Percentiles rank a stretch among this genome's conserved stretches.
These are phyloP conservation scores for Microdon myrmicae DNA, from an alignment of 2,888 invertebrate genomes.

Conservation along the genomic window DNA sequence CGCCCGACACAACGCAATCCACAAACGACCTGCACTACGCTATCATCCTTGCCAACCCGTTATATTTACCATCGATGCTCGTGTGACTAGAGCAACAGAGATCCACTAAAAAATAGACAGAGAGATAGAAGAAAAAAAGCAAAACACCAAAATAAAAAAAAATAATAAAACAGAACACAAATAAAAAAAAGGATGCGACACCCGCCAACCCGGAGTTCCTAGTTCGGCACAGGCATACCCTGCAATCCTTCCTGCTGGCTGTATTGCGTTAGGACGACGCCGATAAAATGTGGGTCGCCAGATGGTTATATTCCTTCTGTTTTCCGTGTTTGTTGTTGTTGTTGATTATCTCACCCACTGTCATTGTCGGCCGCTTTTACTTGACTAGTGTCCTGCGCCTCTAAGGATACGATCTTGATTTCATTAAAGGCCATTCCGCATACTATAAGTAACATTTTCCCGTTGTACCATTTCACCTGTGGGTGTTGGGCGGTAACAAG, in stretches of 20 bases:
- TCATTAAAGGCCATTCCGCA: too few relatives aligned
- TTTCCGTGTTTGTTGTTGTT: too few relatives aligned
- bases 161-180: not conserved
- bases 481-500: conserved; percentile 11
- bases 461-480: too few relatives aligned
- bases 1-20: too few relatives aligned
- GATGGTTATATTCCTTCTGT: conserved; percentile 25
- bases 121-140: conserved; percentile 1
- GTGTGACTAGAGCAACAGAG: too few relatives aligned
- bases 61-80: too few relatives aligned
- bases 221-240: conserved; percentile 37
- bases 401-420: too few relatives aligned
- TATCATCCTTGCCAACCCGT: too few relatives aligned
- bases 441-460: too few relatives aligned
- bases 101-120: too few relatives aligned
- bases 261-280: conserved; percentile 24
- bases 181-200: not conserved
- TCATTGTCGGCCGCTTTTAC: conserved; percentile 1
- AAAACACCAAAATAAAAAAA: not conserved
- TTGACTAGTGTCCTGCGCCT: not conserved
- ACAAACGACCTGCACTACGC: too few relatives aligned
- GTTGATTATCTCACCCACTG: too few relatives aligned
- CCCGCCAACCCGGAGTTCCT: conserved; percentile 33
- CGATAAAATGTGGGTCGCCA: conserved; percentile 44
- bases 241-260: conserved; percentile 26